Base-by-base conservation (phyloP, 1,140 invertebrate genomes). In the Cydia pomonella region DNA sequence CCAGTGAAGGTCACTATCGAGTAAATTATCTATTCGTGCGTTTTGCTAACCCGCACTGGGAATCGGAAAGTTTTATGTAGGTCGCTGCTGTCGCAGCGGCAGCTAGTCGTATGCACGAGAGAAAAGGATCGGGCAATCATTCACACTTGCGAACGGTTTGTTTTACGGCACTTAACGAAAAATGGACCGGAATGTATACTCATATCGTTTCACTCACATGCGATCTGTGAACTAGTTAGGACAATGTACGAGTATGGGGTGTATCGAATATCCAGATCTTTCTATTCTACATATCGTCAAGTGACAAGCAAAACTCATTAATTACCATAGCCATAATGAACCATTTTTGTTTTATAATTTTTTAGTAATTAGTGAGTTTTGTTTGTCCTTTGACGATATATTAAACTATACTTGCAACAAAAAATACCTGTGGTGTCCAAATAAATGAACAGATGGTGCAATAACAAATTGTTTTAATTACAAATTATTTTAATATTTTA, bases 1-100 rank as follows among this genome's bases (percentile, higher is more conserved):
- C 83, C 82, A 77, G 75, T 73, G 81, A 86, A 86, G 84, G 83
- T 85, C 86, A 85, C 76, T 80, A 78, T 80, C 77, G 76, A 82
- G 74, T 84, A 85, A 88, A 86, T 89, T 88, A 84, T 85, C 81
- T 81, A 83, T 84, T 77, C 80, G 77, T 84, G 64, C 75, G 73
- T 79, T 80, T 79, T 81, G 79, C 76, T 74, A 82, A 77, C 77
- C 47, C 69, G n/a, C 47, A 59, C 74, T 79, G 77, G 69, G 76
- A 80, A 77, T 76, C 76, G 63, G 72, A 77, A 82, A 79, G 69
- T 79, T 77, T 77, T 75, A 84, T 84, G 77, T 84, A 82, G 80
- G 84, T 84, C 79, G 81, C 75, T 50, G 73, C 75, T 62, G 29
- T 62, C 29, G 76, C 75, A 75, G 76, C 74, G 77, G 44, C 72